Evolutionary conservation across 2,113 vertebrate species (phyloP), one percentile per base, ranked within the genome.

Genomic region (Leptobrachium ailaonicum): DNA sequence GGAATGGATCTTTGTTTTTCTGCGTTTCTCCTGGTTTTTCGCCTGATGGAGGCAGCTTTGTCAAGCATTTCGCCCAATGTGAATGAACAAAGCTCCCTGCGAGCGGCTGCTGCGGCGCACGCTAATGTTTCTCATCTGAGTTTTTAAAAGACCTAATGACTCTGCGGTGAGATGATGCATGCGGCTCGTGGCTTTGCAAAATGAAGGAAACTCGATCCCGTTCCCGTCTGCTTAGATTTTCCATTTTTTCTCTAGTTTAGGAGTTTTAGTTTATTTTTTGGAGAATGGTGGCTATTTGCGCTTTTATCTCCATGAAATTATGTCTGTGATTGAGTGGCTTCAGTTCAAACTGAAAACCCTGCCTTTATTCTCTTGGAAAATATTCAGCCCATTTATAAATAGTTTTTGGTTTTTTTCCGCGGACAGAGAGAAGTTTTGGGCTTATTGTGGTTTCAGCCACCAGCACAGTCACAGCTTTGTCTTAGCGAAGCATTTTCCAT

Each of bases 111-210:
- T 96, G 95, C 94, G 95, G 95, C 93, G 92, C 95, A 93, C 93
- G 88, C 91, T 96, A 92, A 96, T 95, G 95, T 95, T 95, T 96
- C 95, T 95, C 94, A 95, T 95, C 93, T 94, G 94, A 94, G 93
- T 89, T 95, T 95, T 70, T 92, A 95, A 95, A 94, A 94, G 92
- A 92, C 90, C 92, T 94, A 95, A 96, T 95, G 93, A 95, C 94
- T 96, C 93, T 94, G 94, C 71, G 89, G 94, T 89, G 93, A 91
- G 92, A 89, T 94, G 88, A 90, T 93, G 92, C 90, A 89, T 95
- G 92, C 91, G 94, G 94, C 94, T 95, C 86, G 90, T 92, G 93
- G 93, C 91, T 96, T 96, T 93, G 88, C 90, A 88, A 94, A 95
- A 95, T 90, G 91, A 94, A 95, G 92, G 90, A 94, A 96, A 95